A percentile compares a stretch with the other conserved stretches of the same genome.
phyloP scores from a whole-genome alignment of 2,888 invertebrate genomes.

The Clanis bilineata region DNA sequence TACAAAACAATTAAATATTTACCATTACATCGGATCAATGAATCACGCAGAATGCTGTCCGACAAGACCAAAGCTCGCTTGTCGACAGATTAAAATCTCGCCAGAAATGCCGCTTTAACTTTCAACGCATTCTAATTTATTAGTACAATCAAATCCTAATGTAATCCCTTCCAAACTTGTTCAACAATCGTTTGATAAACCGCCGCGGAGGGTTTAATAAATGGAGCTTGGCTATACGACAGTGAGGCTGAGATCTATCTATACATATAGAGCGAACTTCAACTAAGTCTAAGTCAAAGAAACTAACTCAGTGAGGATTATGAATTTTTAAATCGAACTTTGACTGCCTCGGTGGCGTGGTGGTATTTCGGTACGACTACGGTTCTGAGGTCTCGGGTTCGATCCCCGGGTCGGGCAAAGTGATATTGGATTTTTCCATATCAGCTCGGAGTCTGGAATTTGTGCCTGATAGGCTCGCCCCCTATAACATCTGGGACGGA shows the following conservation, averaged over 20 bases:
- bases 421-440: too few relatives aligned
- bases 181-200: slow-evolving; percentile 5
- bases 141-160: slow-evolving; percentile 8
- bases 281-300: too few relatives aligned
- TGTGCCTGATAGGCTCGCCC: too few relatives aligned
- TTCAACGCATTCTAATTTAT: slow-evolving; percentile 10
- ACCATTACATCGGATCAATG: slow-evolving; percentile 26
- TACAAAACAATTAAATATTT: slow-evolving; percentile 27
- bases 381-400: too few relatives aligned
- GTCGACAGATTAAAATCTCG: slow-evolving; percentile 21
- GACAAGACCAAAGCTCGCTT: slow-evolving; percentile 23
- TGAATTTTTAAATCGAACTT: too few relatives aligned
- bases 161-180: slow-evolving; percentile 13
- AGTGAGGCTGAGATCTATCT: background rate
- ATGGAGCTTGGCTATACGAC: background rate
- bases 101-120: slow-evolving; percentile 11
- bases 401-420: too few relatives aligned
- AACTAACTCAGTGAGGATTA: too few relatives aligned
- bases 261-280: too few relatives aligned
- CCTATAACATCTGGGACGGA: too few relatives aligned
- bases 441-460: too few relatives aligned
- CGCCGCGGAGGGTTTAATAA: slow-evolving; percentile 1
- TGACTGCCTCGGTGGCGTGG: too few relatives aligned
- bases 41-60: slow-evolving; percentile 31
- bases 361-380: too few relatives aligned